These are phyloP conservation scores for Tupiocoris notatus DNA, from an alignment of 2,888 invertebrate species.

Conservation along the genomic window DNA sequence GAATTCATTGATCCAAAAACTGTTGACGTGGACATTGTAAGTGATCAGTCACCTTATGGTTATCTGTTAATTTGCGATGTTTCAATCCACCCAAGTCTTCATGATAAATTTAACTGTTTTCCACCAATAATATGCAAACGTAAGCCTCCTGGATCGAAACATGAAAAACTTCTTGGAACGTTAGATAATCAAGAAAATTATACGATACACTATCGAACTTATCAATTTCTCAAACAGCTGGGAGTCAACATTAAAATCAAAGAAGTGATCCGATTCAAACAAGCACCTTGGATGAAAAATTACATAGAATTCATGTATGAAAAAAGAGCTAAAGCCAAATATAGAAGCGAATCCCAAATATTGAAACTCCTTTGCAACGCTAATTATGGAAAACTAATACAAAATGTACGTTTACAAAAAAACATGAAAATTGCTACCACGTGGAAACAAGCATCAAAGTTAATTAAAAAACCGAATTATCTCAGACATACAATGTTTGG, in stretches of 20 bases:
- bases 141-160: background rate
- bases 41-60: background rate
- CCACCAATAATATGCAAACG: background rate
- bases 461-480: background rate
- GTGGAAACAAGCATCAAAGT: background rate
- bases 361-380: background rate
- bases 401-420: background rate
- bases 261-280: constrained; percentile 14
- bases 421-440: background rate
- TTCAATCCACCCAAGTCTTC: background rate
- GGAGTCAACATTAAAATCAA: constrained; percentile 5
- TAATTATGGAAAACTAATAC: background rate
- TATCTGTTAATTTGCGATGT: background rate
- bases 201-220: background rate
- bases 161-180: constrained; percentile 10
- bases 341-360: background rate
- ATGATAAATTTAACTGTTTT: background rate
- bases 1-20: background rate
- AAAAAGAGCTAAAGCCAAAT: background rate
- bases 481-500: background rate
- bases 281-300: background rate
- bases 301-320: background rate
- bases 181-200: background rate
- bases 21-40: background rate
- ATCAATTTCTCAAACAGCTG: background rate